phyloP scores from a whole-genome alignment of 2,888 invertebrate genomes.

The Caradrina clavipalpis region DNA sequence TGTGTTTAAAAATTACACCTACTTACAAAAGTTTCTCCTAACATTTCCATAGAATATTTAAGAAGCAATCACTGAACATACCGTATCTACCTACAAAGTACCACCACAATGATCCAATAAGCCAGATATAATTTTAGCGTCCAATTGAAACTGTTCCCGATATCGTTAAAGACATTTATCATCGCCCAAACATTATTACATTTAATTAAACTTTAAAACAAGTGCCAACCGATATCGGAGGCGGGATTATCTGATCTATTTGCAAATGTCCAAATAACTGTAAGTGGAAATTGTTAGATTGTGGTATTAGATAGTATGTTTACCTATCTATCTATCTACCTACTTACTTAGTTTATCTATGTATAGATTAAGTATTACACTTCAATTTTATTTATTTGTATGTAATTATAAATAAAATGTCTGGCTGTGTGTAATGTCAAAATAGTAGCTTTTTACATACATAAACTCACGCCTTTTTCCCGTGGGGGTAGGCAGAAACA shows the following conservation, averaged over 20 bases:
- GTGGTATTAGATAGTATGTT: conserved; percentile 3
- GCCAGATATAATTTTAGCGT: conserved; percentile 64
- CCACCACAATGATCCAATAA: conserved; percentile 58
- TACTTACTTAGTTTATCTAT: not conserved
- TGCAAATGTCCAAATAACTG: conserved; percentile 64
- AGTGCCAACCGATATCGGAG: conserved; percentile 68
- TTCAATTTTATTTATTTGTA: no score
- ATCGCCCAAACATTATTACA: conserved; percentile 74
- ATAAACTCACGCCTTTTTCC: no score
- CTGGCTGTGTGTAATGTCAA: no score
- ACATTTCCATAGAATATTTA: not conserved
- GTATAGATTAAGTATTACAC: no score
- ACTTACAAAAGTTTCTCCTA: not conserved
- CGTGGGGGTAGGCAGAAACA: no score
- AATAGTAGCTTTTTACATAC: no score
- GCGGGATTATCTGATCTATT: conserved; percentile 70
- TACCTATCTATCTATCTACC: not conserved
- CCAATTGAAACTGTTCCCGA: conserved; percentile 69
- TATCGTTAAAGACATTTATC: conserved; percentile 74
- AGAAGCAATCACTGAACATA: conserved; percentile 14
- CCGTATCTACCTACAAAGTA: conserved; percentile 16
- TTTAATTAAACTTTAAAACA: conserved; percentile 79
- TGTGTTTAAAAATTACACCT: no score
- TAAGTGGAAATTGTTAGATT: conserved; percentile 52
- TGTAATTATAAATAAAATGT: no score